phyloP scores from a whole-genome alignment of 2,888 invertebrate species.

The Syrphus vitripennis region DNA sequence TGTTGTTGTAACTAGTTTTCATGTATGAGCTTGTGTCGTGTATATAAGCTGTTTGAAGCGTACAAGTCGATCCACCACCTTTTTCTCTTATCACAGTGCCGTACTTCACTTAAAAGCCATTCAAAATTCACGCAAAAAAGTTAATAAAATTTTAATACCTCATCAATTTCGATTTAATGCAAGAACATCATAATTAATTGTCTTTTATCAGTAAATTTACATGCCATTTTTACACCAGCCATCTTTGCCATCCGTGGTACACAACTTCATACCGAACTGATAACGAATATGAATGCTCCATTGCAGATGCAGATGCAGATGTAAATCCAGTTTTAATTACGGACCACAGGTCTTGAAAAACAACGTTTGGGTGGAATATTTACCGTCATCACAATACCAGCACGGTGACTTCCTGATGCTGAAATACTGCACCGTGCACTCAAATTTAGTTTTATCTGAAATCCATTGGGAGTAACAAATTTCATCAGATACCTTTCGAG shows the following conservation, averaged over 20 bases:
- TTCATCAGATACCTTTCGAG: slow-evolving; percentile 61
- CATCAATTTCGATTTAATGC: neutral
- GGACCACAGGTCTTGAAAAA: neutral
- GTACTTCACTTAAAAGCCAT: neutral
- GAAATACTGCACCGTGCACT: slow-evolving; percentile 54
- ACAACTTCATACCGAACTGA: slow-evolving; percentile 22
- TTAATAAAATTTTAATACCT: slow-evolving; percentile 31
- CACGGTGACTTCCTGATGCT: slow-evolving; percentile 62
- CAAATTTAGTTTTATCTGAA: slow-evolving; percentile 66
- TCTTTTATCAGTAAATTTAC: slow-evolving; percentile 57
- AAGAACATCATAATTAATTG: slow-evolving; percentile 60
- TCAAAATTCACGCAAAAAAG: slow-evolving; percentile 6
- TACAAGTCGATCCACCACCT: neutral
- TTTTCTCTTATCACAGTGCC: neutral
- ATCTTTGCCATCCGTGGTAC: slow-evolving; percentile 2
- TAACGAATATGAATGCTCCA: neutral
- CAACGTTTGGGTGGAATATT: slow-evolving; percentile 23
- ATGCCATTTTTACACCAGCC: slow-evolving; percentile 54
- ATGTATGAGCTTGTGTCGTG: too few relatives aligned
- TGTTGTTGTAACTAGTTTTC: too few relatives aligned
- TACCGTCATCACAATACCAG: slow-evolving; percentile 42
- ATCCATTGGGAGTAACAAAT: slow-evolving; percentile 67
- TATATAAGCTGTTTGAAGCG: too few relatives aligned
- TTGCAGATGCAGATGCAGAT: slow-evolving; percentile 14
- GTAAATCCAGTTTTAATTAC: slow-evolving; percentile 65